These are phyloP conservation scores for Meteorus cinctellus DNA, from an alignment of 2,888 invertebrate genomes.

Conservation along the genomic window DNA sequence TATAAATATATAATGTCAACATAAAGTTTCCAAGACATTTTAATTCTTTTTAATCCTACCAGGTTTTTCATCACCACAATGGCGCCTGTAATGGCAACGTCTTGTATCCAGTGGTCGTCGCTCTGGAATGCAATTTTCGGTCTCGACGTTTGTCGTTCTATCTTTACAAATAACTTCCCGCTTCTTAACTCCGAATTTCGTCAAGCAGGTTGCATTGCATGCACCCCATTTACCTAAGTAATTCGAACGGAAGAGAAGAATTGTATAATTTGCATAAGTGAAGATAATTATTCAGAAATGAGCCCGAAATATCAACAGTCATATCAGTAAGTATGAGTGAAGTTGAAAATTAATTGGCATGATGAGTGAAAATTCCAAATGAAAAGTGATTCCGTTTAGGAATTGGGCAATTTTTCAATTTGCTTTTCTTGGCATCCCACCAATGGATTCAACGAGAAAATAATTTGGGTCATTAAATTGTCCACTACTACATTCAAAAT, in stretches of 20 bases:
- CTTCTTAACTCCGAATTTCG: slow-evolving; percentile 61
- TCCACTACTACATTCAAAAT: no score
- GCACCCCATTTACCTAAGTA: slow-evolving; percentile 63
- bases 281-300: no score
- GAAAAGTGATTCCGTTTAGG: background rate
- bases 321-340: no score
- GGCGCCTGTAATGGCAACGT: slow-evolving; percentile 65
- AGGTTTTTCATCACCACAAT: slow-evolving; percentile 62
- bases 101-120: slow-evolving; percentile 63
- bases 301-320: no score
- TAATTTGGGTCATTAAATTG: no score
- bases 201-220: slow-evolving; percentile 65
- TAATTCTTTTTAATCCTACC: slow-evolving; percentile 56
- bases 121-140: slow-evolving; percentile 63
- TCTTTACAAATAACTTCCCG: slow-evolving; percentile 65
- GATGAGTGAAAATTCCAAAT: no score
- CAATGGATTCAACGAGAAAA: no score
- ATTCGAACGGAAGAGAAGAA: background rate
- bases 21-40: background rate
- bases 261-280: no score
- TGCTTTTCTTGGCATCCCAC: no score
- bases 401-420: background rate
- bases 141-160: slow-evolving; percentile 60
- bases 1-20: slow-evolving; percentile 38
- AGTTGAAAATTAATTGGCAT: no score